Evolutionary conservation across 37 sponge, comb jelly and placozoan genomes (phyloP).

Genomic region (Theonella swinhoei): DNA sequence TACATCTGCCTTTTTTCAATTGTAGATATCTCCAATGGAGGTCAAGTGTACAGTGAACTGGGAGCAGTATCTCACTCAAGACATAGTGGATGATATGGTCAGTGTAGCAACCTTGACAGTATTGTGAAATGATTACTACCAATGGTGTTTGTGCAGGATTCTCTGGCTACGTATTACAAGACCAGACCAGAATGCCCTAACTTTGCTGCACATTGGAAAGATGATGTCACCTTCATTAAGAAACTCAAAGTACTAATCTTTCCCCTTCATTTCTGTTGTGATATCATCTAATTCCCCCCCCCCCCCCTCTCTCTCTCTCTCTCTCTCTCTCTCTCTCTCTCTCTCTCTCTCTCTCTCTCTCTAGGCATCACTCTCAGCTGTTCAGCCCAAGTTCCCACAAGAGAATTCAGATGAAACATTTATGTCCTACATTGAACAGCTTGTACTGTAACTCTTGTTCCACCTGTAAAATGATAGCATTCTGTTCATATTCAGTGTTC

Average conservation of each 20-base stretch:
- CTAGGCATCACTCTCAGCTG: conserved; percentile 56
- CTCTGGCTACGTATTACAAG: conserved; percentile 56
- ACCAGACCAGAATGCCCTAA: conserved; percentile 17
- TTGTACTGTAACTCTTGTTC: conserved; percentile 11
- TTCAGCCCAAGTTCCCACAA: conserved; percentile 64
- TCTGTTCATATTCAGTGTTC: too few relatives aligned
- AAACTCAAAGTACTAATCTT: conserved; percentile 55
- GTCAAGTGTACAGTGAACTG: conserved; percentile 33
- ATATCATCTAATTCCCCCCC: conserved; percentile 1
- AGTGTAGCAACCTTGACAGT: background rate
- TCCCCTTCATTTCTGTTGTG: too few relatives aligned
- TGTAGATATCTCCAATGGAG: conserved; percentile 61
- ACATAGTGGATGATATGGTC: conserved; percentile 74
- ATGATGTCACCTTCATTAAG: conserved; percentile 29
- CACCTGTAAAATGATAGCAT: too few relatives aligned
- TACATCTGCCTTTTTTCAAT: too few relatives aligned
- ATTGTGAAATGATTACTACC: background rate
- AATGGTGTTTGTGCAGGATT: too few relatives aligned
- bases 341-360: background rate
- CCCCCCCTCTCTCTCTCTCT: background rate
- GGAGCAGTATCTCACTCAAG: conserved; percentile 74
- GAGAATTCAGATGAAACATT: conserved; percentile 63
- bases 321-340: background rate
- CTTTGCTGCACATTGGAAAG: conserved; percentile 51
- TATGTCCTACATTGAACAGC: conserved; percentile 66